Evolutionary conservation across 1,140 invertebrate genomes (phyloP), one percentile per base, ranked within the genome.

Genomic region (Meloidogyne exigua): DNA sequence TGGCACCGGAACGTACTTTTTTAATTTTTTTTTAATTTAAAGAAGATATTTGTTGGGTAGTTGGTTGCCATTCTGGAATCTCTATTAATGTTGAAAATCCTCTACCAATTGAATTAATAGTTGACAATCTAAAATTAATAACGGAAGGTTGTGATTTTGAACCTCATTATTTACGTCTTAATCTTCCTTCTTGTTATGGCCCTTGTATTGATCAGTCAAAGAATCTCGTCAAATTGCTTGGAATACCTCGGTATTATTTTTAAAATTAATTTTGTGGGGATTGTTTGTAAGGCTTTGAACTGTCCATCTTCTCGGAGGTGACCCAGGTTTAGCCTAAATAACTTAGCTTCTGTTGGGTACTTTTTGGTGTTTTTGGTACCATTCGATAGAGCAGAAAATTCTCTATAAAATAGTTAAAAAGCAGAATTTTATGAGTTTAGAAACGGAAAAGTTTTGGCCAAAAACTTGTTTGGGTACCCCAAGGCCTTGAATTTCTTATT

Each of bases 41-140:
- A 70, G 28, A 79, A 25, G 86, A 77, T 44, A 49, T 83, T 18
- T 62, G 67, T 32, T 87, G 85, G 85, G 83, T 85, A 2, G 85
- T 85, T 3, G 79, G 82, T 62, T 86, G 81, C 63, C 78, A 76
- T 36, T 87, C 78, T 67, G 76, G 82, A 49, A 74, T 87, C 2
- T 78, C 84, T 15, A 76, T 87, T n/a, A 32, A 68, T 12, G 86
- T 87, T 21, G 68, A 71, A 44, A 87, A 87, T 72, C 80, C 79
- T 23, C 78, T 86, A 10, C 82, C 84, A 15, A 76, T 83, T 11
- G 84, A 87, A 68, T 75, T 87, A 3, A 28, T 77, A 12, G 86
- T 87, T 18, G 39, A 72, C 28, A 82, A 86, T 67, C 71, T 85
- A 9, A 67, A 68, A 44, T 44, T 85, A 36, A 49, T 83, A 23